Evolutionary conservation across 1,140 invertebrate genomes (phyloP).

Genomic region (Caenorhabditis brenneri): DNA sequence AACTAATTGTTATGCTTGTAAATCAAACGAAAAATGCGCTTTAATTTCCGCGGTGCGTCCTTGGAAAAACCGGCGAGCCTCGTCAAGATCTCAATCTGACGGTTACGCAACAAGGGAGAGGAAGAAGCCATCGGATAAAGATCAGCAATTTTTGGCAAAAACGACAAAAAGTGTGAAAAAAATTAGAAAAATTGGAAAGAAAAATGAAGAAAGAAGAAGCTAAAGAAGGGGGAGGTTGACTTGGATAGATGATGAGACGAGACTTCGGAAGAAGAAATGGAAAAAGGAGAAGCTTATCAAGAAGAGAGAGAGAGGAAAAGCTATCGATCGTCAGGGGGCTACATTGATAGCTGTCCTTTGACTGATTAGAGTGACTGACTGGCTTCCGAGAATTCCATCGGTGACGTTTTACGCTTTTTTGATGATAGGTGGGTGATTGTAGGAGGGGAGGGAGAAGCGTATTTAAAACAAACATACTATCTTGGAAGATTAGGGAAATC

Average conservation of each 20-base stretch:
- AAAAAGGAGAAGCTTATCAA: background rate
- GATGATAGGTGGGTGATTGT: background rate
- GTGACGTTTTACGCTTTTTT: background rate
- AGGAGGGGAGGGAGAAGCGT: background rate
- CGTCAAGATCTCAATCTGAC: background rate
- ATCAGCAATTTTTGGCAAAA: background rate
- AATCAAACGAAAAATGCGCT: background rate
- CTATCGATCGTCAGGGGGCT: background rate
- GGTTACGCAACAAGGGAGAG: background rate
- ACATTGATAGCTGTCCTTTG: slow-evolving; percentile 21
- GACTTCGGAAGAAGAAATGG: background rate
- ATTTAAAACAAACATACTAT: no score
- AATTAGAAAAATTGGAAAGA: background rate
- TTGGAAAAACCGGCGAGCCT: background rate
- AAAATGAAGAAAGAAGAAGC: background rate
- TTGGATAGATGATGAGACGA: background rate
- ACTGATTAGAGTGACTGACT: background rate
- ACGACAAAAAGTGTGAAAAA: background rate
- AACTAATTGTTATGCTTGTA: slow-evolving; percentile 15
- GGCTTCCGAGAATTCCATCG: slow-evolving; percentile 9
- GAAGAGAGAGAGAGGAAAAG: background rate
- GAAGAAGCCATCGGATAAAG: background rate
- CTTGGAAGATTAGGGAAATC: no score
- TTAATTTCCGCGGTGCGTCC: background rate
- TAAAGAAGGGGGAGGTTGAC: background rate